These are phyloP conservation scores for Laticauda laticaudata DNA, from an alignment of 2,113 vertebrate species.

Conservation along the genomic window DNA sequence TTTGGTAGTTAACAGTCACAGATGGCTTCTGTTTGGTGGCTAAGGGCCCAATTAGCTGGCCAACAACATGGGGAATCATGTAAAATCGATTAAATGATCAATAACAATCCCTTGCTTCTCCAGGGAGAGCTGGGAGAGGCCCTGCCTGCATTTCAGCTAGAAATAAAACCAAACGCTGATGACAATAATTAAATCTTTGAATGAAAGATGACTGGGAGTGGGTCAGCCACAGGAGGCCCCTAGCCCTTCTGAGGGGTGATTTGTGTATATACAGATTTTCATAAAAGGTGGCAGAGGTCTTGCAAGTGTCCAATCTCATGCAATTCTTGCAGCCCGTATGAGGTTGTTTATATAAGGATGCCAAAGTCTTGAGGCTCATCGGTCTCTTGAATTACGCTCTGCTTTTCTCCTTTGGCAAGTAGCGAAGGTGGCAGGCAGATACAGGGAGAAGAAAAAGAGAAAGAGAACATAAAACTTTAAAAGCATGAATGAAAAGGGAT, in stretches of 20 bases:
- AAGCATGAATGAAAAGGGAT: background rate
- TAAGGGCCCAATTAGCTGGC: background rate
- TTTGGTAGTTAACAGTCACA: background rate
- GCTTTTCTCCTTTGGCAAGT: background rate
- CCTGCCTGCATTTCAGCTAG: background rate
- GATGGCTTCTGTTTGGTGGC: background rate
- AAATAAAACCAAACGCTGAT: background rate
- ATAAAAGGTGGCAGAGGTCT: background rate
- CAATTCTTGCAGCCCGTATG: fast-evolving
- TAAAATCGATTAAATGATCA: background rate
- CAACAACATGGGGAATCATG: background rate
- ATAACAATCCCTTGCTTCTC: background rate
- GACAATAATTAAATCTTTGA: background rate
- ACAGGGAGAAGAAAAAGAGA: background rate
- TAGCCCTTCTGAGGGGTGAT: background rate
- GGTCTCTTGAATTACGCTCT: background rate
- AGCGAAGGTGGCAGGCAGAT: background rate
- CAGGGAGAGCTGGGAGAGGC: background rate
- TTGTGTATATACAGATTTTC: background rate
- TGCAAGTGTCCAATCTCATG: fast-evolving
- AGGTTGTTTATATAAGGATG: background rate
- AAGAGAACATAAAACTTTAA: background rate
- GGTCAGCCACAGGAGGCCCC: background rate
- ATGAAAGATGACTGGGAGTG: background rate
- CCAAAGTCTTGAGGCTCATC: background rate